Conservation (phyloP, 2,113 vertebrate species). For the Cinclus cinclus region DNA sequence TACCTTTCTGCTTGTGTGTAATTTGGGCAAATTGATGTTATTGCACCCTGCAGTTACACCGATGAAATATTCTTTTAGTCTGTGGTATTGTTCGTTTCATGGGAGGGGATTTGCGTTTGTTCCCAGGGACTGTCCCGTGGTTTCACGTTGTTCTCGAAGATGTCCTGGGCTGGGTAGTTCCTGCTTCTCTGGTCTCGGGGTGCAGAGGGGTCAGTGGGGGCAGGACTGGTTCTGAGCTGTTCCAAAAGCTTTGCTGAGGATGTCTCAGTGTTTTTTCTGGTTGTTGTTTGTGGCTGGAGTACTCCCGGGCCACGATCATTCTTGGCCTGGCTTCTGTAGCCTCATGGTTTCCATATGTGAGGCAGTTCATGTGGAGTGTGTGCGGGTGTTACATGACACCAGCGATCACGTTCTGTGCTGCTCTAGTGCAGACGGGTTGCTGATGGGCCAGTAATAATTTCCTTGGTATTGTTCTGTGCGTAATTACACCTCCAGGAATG, state of each 20-base stretch:
- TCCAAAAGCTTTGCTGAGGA: not conserved
- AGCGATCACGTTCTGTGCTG: not conserved
- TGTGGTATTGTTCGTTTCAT: not conserved
- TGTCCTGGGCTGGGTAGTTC: not conserved
- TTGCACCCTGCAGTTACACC: constrained; percentile 24
- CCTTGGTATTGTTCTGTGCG: not conserved
- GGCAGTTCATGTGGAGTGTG: not conserved
- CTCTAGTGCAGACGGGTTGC: not conserved
- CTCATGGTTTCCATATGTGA: constrained; percentile 41
- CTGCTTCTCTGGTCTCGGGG: accelerated
- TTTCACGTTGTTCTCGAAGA: accelerated
- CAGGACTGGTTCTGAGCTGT: not conserved
- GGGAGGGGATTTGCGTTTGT: not conserved
- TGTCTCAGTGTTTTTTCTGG: not conserved
- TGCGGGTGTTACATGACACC: not conserved
- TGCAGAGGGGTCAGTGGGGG: not conserved
- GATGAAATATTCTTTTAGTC: constrained; percentile 25
- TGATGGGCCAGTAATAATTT: not conserved
- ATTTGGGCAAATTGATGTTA: constrained; percentile 58
- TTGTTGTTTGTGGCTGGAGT: not conserved
- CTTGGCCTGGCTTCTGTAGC: not conserved
- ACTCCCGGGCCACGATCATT: not conserved
- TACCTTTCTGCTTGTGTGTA: constrained; percentile 41
- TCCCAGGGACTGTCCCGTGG: not conserved
- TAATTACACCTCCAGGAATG: not conserved